Conservation (phyloP, 2,113 vertebrate genomes). For the Lathamus discolor region DNA sequence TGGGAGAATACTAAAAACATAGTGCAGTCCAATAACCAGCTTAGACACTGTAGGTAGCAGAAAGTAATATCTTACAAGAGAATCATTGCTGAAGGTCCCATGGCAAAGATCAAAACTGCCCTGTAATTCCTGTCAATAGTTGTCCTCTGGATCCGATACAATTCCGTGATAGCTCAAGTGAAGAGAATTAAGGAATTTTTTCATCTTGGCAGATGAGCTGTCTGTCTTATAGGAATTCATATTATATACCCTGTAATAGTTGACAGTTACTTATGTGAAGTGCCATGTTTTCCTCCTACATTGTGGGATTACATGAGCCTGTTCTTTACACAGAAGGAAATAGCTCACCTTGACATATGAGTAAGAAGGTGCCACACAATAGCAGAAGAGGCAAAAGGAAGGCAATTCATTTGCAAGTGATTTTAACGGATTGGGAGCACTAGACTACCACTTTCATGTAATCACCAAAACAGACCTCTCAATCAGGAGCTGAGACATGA, state of each 20-base stretch:
- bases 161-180: not conserved
- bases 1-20: not conserved
- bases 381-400: not conserved
- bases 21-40: not conserved
- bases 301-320: not conserved
- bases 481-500: not conserved
- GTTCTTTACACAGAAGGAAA: not conserved
- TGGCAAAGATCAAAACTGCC: not conserved
- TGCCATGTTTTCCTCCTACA: not conserved
- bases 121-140: not conserved
- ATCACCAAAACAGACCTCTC: conserved; percentile 18
- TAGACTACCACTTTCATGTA: not conserved
- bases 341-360: conserved; percentile 11
- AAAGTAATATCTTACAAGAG: not conserved
- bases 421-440: conserved; percentile 21
- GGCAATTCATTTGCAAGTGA: not conserved
- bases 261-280: not conserved
- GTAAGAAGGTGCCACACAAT: not conserved
- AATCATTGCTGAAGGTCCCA: not conserved
- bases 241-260: not conserved
- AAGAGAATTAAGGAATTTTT: not conserved
- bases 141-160: not conserved
- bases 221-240: not conserved
- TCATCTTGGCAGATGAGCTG: not conserved
- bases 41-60: not conserved